Evolutionary conservation across 2,888 invertebrate genomes (phyloP), one percentile per base, ranked within the genome.

Genomic region (Hyposoter dolosus): DNA sequence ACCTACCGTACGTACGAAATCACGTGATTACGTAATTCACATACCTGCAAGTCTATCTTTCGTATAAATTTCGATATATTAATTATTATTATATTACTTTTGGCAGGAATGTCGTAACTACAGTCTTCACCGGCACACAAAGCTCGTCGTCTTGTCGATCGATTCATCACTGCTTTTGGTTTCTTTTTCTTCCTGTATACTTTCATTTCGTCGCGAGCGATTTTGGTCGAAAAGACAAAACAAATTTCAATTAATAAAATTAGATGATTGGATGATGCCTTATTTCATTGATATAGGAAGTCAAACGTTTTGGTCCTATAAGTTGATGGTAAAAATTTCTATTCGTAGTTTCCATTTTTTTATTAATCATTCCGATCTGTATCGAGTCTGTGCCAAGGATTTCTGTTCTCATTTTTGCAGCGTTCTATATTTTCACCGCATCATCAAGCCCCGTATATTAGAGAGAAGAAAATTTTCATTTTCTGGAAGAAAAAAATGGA

Each of bases 71-170:
- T 93, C 87, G 90, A 90, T 92, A 91, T 90, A 90, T 89, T 88
- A 86, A 84, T 84, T 65, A 83, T 86, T 89, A 91, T 90, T 92
- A 92, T 90, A 91, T 92, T 93, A 92, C 90, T 92, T 93, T 93
- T 93, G 93, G 93, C 93, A 93, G 93, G 93, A 93, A 93, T 93
- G 91, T 93, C 89, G 89, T 91, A 92, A 92, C 91, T 92, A 91
- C 91, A 91, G 85, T 88, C 84, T 83, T 82, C 84, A 87, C 85
- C 88, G 78, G 83, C 83, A 84, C 81, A 86, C 77, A 19, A 78
- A 84, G 85, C 88, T 88, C 88, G 83, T 84, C 72, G 77, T 50
- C 43, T 43, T 47, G 7, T 69, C 47, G 32, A 72, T 78, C 60
- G 23, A 43, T 23, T n/a, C 28, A 32, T 47, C 65, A n/a, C 28